Base-by-base conservation (phyloP, 2,113 vertebrate genomes). In the Perccottus glenii region DNA sequence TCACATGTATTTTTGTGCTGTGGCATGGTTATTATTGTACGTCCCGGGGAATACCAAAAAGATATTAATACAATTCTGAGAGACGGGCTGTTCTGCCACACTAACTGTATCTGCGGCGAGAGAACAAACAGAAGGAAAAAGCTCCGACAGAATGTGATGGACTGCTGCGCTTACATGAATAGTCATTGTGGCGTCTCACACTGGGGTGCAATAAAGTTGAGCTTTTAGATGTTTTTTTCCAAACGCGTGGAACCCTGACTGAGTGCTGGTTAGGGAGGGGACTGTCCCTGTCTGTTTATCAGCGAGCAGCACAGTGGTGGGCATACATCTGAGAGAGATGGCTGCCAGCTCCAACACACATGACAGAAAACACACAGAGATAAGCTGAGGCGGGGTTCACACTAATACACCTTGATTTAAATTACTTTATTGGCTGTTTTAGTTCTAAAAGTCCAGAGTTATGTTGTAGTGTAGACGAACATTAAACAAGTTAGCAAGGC, bases 211-310 rank as follows among this genome's bases (percentile, higher is more conserved):
- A 82, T 82, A 85, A 79, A 81, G 72, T 85, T 55, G 52, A 36
- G 33, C 52, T 83, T 75, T 5, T 10, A 5, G 6, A 19, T 51
- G 66, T 70, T 44, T 38, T 33, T 63, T 40, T 35, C 52, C 52
- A 14, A 70, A 43, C 33, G 46, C 53, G 63, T 46, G 52, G 59
- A 78, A 65, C 66, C 70, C 71, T 80, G 82, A 79, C 71, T 77
- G 84, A 83, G 80, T 57, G 78, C 32, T n/a, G 69, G 60, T 55
- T 9, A 65, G 75, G 75, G 70, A 73, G 67, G 70, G 70, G 73
- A 77, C n/a, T n/a, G n/a, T n/a, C n/a, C n/a, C n/a, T n/a, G 65
- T 43, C 65, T 68, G 70, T 83, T 85, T 84, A 85, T 87, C 86
- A 64, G 79, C 1, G 50, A 77, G 72, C 51, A 45, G 75, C 80